These are phyloP conservation scores for Mugil cephalus DNA, from an alignment of 2,113 vertebrate genomes.

Conservation along the genomic window DNA sequence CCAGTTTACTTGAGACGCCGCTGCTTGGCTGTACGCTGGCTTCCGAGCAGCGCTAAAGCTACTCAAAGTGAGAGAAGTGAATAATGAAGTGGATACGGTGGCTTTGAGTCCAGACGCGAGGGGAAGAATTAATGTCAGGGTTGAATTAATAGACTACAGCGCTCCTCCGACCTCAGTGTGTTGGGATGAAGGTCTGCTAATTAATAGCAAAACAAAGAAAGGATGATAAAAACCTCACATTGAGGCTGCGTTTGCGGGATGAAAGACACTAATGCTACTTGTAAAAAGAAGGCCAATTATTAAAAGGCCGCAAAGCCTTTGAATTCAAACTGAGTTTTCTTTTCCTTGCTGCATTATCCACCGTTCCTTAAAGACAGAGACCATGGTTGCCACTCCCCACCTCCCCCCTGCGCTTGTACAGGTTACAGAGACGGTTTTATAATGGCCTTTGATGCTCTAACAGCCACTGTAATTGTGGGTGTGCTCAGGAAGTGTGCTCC, in stretches of 20 bases:
- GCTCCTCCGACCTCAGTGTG: slow-evolving; percentile 20
- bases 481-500: slow-evolving; percentile 47
- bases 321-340: slow-evolving; percentile 54
- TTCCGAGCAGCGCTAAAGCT: neutral
- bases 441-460: slow-evolving; percentile 66
- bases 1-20: neutral
- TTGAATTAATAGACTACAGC: slow-evolving; percentile 47
- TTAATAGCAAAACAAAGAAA: slow-evolving; percentile 74
- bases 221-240: slow-evolving; percentile 47
- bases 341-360: slow-evolving; percentile 22
- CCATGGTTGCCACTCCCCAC: neutral
- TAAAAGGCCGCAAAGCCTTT: slow-evolving; percentile 48
- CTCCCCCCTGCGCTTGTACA: slow-evolving; percentile 15
- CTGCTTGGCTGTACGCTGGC: slow-evolving; percentile 1
- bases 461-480: slow-evolving; percentile 60
- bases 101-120: slow-evolving; percentile 36
- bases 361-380: slow-evolving; percentile 20
- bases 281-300: slow-evolving; percentile 57
- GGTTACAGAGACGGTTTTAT: slow-evolving; percentile 30
- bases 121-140: slow-evolving; percentile 52
- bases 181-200: slow-evolving; percentile 57
- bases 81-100: slow-evolving; percentile 46
- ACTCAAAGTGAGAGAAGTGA: slow-evolving; percentile 34
- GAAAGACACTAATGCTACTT: slow-evolving; percentile 66
- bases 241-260: slow-evolving; percentile 48